These are phyloP conservation scores for Heliconius charithonia DNA, from an alignment of 2,888 invertebrate species.

Conservation along the genomic window DNA sequence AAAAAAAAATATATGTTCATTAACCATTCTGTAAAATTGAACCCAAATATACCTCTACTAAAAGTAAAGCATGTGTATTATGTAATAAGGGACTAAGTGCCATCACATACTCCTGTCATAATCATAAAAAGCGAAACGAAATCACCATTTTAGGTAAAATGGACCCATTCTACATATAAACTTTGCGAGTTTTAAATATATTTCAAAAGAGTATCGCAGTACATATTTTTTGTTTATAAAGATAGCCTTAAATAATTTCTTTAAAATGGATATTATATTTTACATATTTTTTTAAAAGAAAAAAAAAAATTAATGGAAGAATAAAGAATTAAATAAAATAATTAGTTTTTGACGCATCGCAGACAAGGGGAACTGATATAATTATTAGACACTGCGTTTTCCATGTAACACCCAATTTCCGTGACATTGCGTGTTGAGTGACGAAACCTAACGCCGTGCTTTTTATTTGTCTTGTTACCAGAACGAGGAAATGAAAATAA, in stretches of 20 bases:
- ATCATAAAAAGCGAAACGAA: constrained; percentile 25
- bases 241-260: background rate
- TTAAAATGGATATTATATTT: background rate
- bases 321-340: too few relatives aligned
- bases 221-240: background rate
- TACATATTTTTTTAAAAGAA: background rate
- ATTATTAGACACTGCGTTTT: too few relatives aligned
- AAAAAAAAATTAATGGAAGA: too few relatives aligned
- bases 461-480: too few relatives aligned
- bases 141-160: constrained; percentile 20
- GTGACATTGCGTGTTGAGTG: too few relatives aligned
- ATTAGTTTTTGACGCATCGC: too few relatives aligned
- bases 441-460: too few relatives aligned
- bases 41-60: background rate
- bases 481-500: too few relatives aligned
- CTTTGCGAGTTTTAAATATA: constrained; percentile 12
- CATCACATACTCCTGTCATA: constrained; percentile 16
- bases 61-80: constrained; percentile 19
- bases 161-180: constrained; percentile 2
- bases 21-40: constrained; percentile 2
- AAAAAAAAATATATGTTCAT: background rate
- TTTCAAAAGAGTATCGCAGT: background rate
- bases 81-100: constrained; percentile 16
- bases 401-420: too few relatives aligned
- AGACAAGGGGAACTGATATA: too few relatives aligned